These are phyloP conservation scores for Drosophila aff. DNA, from an alignment of 1,140 invertebrate species.

Conservation along the genomic window DNA sequence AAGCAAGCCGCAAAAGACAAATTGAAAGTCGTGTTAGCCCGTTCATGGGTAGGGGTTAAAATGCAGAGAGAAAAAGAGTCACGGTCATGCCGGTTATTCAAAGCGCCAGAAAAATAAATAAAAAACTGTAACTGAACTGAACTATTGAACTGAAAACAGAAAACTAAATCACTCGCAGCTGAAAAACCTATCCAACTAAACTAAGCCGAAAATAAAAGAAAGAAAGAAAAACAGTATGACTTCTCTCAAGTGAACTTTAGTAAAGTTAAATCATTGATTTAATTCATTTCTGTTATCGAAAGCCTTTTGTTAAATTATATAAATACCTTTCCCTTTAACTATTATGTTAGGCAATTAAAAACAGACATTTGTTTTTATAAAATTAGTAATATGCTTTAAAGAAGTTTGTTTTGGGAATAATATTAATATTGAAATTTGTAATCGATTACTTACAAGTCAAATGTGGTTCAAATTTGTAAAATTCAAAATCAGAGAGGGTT, in stretches of 20 bases:
- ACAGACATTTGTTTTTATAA: too few species aligned
- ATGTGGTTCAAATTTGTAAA: too few species aligned
- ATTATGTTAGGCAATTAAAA: background rate
- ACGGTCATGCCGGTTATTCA: constrained; percentile 45
- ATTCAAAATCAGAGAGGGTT: background rate
- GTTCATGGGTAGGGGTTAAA: constrained; percentile 12
- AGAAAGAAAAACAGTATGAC: background rate
- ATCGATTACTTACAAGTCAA: background rate
- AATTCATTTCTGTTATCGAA: background rate
- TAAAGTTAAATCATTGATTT: background rate
- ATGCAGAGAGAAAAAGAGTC: constrained; percentile 29
- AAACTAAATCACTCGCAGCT: constrained; percentile 12
- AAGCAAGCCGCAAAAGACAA: constrained; percentile 43
- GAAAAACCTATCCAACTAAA: constrained; percentile 13
- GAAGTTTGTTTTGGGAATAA: background rate
- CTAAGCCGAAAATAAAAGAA: constrained; percentile 3
- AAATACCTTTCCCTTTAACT: background rate
- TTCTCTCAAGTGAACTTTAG: background rate
- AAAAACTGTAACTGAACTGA: constrained; percentile 38
- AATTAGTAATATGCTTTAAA: too few species aligned
- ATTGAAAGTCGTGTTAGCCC: constrained; percentile 43
- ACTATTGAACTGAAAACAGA: constrained; percentile 55
- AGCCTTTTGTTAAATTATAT: too few species aligned
- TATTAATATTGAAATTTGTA: background rate
- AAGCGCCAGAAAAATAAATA: background rate